Evolutionary conservation across 2,797 vertebrate genomes (phyloP), one percentile per base, ranked within the genome.

Genomic region (Manis javanica): DNA sequence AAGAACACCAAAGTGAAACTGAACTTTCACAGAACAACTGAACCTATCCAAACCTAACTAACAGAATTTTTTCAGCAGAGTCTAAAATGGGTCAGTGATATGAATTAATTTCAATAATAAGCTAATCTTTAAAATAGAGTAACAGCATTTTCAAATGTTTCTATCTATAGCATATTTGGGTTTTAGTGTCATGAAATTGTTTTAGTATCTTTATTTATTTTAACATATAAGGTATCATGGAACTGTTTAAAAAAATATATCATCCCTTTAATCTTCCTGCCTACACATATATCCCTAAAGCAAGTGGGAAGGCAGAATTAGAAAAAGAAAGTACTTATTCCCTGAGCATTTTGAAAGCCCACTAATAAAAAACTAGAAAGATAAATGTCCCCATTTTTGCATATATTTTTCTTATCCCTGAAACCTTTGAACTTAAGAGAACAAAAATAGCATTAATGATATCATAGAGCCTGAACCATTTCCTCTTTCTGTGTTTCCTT

Each of bases 361-460:
- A 81, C 10, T 75, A 94, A 86, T 94, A 86, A 95, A 95, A 92
- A 57, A 78, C 14, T 51, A 71, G 64, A 94, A 83, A 82, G 77
- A 96, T 82, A 9, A 96, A 68, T 88, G 3, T 11, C 53, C 51
- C 2, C 31, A 53, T 57, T 98, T 98, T 97, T 95, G 85, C 90
- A 91, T 96, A 98, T 89, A 98, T 98, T 98, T 98, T 97, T 87
- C 97, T 98, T 98, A 98, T 97, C 98, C 98, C 97, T 96, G 96
- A 98, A 96, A 98, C 97, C 98, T 97, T 57, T 98, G 98, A 99
- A 98, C 98, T 98, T 97, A 66, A 88, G 93, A 51, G 10, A 98
- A 98, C 98, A 99, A 99, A 99, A 99, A 99, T 99, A 99, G 98
- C 90, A 97, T 59, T 96, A 72, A 97, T 98, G 96, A 97, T 95